Conservation (phyloP, 92 coral and sea anemone species). For the Palythoa caribaeorum region DNA sequence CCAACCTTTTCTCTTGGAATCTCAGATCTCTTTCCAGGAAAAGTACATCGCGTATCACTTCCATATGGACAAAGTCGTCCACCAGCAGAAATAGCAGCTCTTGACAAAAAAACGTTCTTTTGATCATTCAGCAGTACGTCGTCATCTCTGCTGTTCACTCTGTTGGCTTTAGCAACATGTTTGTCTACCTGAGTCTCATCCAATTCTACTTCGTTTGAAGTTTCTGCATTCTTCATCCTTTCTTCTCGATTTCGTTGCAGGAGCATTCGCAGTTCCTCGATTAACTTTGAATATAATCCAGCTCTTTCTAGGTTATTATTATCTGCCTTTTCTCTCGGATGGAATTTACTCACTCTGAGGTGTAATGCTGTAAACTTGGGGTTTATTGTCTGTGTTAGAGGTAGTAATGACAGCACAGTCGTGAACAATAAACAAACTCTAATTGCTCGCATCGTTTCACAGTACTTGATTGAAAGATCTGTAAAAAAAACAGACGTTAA, state of each 20-base stretch:
- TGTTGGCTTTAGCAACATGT: not conserved
- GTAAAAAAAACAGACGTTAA: too few species aligned
- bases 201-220: not conserved
- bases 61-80: constrained; percentile 4
- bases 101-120: not conserved
- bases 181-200: not conserved
- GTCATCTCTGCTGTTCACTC: constrained; percentile 13
- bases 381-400: not conserved
- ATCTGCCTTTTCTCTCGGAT: not conserved
- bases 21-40: constrained; percentile 36
- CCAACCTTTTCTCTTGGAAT: constrained; percentile 17
- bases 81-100: not conserved
- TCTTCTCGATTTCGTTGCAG: not conserved
- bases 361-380: constrained; percentile 3
- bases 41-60: not conserved
- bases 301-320: not conserved
- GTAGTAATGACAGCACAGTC: not conserved
- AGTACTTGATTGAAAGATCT: not conserved
- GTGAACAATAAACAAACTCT: not conserved
- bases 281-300: not conserved
- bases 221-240: not conserved
- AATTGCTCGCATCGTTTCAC: not conserved
- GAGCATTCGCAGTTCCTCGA: not conserved
- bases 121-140: not conserved
- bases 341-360: not conserved